Base-by-base conservation (phyloP, 2,888 invertebrate species). In the Tenthredo livida region DNA sequence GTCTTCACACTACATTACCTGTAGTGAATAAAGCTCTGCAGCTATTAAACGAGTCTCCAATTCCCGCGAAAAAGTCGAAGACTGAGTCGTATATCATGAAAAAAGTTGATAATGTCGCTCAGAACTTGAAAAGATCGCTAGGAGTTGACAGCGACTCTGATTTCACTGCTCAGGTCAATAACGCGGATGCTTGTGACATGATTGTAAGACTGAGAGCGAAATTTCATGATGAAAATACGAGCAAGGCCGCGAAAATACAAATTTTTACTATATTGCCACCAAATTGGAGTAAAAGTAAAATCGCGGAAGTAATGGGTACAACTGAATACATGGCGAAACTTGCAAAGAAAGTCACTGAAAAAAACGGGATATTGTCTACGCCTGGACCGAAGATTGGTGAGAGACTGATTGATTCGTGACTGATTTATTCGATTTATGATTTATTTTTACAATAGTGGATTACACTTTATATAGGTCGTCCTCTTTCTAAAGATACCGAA, bases 231-330 rank as follows among this genome's bases (percentile, higher is more conserved):
- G 65, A 72, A 21, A 77, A 83, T 85, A 85, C 85, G 40, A 82
- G 58, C 37, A 47, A 67, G 54, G 58, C 54, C 12, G 84, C 84
- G 70, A 86, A 86, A 85, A 87, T 86, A 73, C 86, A 87, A 75
- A 87, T 88, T 77, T 67, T 87, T 12, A 87, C 86, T 25, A 29
- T 86, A 78, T 77, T 87, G 70, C 86, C 87, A 78, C 72, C 54
- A 47, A 67, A 86, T 40, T 87, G 87, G 87, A 83, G 85, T 70
- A n/a, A 70, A 25, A 75, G 72, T 15, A 87, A 85, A 85, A 85
- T 87, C 54, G 77, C 67, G n/a, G 73, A 65, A 75, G 78, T 87
- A 40, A 85, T 86, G 84, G 80, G 80, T 37, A 67, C 86, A 78
- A 67, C 85, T 17, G 29, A 84, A 85, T 70, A 86, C 50, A 84